These are phyloP conservation scores for Drosophila tropicalis DNA, from an alignment of 1,140 invertebrate genomes.

Conservation along the genomic window DNA sequence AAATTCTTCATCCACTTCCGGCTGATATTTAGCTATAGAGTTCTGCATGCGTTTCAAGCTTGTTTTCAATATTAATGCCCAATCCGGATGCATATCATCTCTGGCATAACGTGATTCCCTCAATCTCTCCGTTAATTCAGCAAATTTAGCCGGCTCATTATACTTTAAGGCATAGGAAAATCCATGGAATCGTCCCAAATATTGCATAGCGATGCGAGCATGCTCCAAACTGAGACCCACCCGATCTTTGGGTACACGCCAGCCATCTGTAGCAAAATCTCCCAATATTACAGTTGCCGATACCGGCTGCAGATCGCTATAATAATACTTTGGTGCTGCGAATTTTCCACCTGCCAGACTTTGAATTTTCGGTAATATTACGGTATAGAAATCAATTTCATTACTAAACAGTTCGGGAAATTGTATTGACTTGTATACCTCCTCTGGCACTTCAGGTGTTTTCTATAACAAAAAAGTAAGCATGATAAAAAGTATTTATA, in stretches of 20 bases:
- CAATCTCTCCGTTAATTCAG: constrained; percentile 37
- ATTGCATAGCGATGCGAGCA: constrained; percentile 60
- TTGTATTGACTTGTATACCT: constrained; percentile 45
- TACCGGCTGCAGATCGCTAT: constrained; percentile 50
- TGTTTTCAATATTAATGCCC: constrained; percentile 24
- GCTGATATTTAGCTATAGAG: constrained; percentile 42
- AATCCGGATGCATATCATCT: constrained; percentile 22
- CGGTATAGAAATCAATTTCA: constrained; percentile 66
- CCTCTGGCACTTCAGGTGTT: constrained; percentile 59
- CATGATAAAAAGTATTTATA: background rate
- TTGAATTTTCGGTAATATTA: constrained; percentile 63
- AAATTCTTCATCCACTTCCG: constrained; percentile 60
- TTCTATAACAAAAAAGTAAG: constrained; percentile 42
- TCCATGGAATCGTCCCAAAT: constrained; percentile 74
- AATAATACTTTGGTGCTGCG: constrained; percentile 64
- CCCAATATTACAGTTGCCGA: constrained; percentile 56
- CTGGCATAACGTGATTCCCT: constrained; percentile 60
- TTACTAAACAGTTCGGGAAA: constrained; percentile 66
- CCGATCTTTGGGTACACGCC: constrained; percentile 61
- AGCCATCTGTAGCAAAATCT: constrained; percentile 63
- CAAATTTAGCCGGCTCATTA: constrained; percentile 47
- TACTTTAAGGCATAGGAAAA: constrained; percentile 66
- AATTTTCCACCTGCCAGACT: constrained; percentile 37
- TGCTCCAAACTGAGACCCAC: constrained; percentile 49
- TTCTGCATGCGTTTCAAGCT: constrained; percentile 31